Evolutionary conservation across 92 coral and sea anemone species (phyloP).

Genomic region (Actinernus sp.): DNA sequence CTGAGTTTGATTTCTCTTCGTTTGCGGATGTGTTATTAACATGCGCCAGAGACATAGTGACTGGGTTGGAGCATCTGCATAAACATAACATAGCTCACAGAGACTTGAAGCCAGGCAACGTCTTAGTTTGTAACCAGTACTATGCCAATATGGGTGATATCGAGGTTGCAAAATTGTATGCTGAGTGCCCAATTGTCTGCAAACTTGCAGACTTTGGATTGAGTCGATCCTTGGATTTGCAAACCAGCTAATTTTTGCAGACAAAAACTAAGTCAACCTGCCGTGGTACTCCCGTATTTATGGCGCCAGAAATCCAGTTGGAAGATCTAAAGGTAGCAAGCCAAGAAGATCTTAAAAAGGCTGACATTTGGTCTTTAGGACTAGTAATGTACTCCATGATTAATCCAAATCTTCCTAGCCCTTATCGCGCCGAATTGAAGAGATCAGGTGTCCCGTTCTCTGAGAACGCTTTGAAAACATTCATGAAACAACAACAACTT

Average conservation of each 20-base stretch:
- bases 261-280: constrained; percentile 20
- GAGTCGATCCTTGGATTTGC: constrained; percentile 26
- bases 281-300: constrained; percentile 38
- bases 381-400: constrained; percentile 25
- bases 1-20: constrained; percentile 32
- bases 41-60: constrained; percentile 36
- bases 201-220: constrained; percentile 44
- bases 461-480: no score
- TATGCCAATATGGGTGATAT: constrained; percentile 2
- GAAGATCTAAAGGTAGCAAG: constrained; percentile 5
- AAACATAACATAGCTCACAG: no score
- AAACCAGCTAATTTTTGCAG: constrained; percentile 18
- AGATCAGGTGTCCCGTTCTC: no score
- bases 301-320: constrained; percentile 34
- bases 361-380: constrained; percentile 51
- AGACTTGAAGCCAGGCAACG: no score
- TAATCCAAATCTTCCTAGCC: constrained; percentile 17
- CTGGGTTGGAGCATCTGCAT: no score
- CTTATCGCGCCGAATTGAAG: constrained; percentile 13
- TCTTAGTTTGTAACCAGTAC: constrained; percentile 42
- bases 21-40: constrained; percentile 38
- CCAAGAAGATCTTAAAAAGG: constrained; percentile 43
- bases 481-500: no score
- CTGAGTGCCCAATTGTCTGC: constrained; percentile 41
- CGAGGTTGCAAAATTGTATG: constrained; percentile 9